Evolutionary conservation across 2,888 invertebrate genomes (phyloP).

Genomic region (Netelia melanura): DNA sequence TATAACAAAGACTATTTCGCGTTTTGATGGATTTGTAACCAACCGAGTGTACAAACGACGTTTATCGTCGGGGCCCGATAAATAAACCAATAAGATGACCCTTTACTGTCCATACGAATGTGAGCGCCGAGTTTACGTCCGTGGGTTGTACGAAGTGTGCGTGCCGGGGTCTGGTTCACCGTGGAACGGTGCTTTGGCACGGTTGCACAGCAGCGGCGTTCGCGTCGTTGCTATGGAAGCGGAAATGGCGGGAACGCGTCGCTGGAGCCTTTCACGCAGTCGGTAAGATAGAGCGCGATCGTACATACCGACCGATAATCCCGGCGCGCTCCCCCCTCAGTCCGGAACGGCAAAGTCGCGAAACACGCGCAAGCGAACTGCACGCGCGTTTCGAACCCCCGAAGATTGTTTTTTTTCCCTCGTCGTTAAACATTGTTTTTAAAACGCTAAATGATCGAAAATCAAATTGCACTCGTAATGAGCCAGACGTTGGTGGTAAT

Average conservation of each 20-base stretch:
- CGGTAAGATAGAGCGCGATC: slow-evolving; percentile 75
- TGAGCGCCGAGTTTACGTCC: neutral
- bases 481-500: slow-evolving; percentile 20
- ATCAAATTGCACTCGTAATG: neutral
- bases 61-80: slow-evolving; percentile 63
- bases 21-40: slow-evolving; percentile 69
- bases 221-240: slow-evolving; percentile 64
- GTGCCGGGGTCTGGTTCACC: neutral
- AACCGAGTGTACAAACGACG: slow-evolving; percentile 64
- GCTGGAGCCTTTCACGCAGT: slow-evolving; percentile 60
- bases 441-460: neutral
- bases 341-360: slow-evolving; percentile 51
- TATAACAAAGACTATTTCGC: slow-evolving; percentile 61
- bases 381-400: slow-evolving; percentile 17
- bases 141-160: no score
- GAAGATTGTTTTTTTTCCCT: neutral
- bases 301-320: slow-evolving; percentile 73
- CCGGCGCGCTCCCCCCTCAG: slow-evolving; percentile 16
- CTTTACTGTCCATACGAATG: slow-evolving; percentile 10
- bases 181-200: slow-evolving; percentile 9
- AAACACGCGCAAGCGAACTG: slow-evolving; percentile 54
- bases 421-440: slow-evolving; percentile 36
- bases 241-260: slow-evolving; percentile 66
- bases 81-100: slow-evolving; percentile 68
- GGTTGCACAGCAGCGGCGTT: slow-evolving; percentile 57